phyloP scores from a whole-genome alignment of 2,113 vertebrate genomes.

The Larimichthys polyactis region DNA sequence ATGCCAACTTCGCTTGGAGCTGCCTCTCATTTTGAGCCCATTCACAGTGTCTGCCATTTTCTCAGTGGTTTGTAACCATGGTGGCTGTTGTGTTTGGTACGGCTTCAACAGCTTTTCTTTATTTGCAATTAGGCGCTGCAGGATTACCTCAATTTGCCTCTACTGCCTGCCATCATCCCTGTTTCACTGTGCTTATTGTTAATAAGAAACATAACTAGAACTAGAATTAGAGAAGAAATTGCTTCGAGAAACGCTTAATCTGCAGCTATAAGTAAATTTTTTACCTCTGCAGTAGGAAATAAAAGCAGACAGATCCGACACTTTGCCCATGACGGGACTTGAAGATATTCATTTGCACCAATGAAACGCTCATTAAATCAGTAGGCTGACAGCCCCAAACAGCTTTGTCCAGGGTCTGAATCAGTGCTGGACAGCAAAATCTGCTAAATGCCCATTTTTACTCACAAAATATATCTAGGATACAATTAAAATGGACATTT shows the following conservation, averaged over 20 bases:
- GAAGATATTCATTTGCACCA: conserved; percentile 5
- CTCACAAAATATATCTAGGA: not conserved
- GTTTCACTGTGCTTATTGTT: conserved; percentile 31
- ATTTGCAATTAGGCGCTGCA: conserved; percentile 58
- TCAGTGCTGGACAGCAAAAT: not conserved
- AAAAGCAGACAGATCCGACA: not conserved
- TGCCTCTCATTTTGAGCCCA: conserved; percentile 41
- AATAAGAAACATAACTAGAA: conserved; percentile 48
- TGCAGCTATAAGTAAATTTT: not conserved
- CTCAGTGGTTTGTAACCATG: conserved; percentile 61
- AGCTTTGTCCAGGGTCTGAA: not conserved
- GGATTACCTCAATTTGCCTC: conserved; percentile 55
- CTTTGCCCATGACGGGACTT: not conserved
- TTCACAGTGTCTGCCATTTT: conserved; percentile 56
- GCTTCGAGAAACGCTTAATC: conserved; percentile 12
- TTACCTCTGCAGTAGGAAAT: not conserved
- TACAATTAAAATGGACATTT: conserved; percentile 12
- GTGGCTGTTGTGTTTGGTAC: conserved; percentile 53
- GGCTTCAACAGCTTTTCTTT: conserved; percentile 55
- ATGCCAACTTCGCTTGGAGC: conserved; percentile 45
- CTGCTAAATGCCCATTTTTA: not conserved
- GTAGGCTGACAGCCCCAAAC: not conserved
- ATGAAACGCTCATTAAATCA: conserved; percentile 13
- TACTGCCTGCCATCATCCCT: conserved; percentile 19
- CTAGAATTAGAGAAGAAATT: conserved; percentile 17